phyloP scores from a whole-genome alignment of 2,888 invertebrate genomes.

The Priocnemis perturbator region DNA sequence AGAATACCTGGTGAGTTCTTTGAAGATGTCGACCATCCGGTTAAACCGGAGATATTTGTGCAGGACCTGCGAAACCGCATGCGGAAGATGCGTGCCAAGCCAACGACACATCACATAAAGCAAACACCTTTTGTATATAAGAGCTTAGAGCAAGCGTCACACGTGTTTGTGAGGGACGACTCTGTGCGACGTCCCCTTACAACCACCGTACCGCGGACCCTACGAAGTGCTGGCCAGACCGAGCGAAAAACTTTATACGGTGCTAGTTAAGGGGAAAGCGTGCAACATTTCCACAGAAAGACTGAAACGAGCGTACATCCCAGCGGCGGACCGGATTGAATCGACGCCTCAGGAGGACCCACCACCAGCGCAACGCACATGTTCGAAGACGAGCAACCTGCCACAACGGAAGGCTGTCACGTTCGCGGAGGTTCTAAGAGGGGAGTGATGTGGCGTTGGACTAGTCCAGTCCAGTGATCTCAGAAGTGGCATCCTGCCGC shows the following conservation, averaged over 20 bases:
- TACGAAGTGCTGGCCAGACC: not conserved
- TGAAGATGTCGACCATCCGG: not conserved
- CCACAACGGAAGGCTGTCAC: too few species aligned
- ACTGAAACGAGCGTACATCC: too few species aligned
- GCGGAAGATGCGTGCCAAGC: conserved; percentile 21
- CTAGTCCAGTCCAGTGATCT: too few species aligned
- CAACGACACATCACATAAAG: conserved; percentile 23
- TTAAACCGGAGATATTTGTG: conserved; percentile 16
- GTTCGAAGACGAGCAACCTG: too few species aligned
- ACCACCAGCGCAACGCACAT: too few species aligned
- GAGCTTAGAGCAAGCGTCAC: conserved; percentile 25
- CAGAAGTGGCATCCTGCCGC: too few species aligned
- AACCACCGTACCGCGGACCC: conserved; percentile 22
- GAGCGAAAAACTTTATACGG: not conserved
- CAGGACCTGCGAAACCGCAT: conserved; percentile 19
- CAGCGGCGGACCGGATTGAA: too few species aligned
- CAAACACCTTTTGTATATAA: conserved; percentile 28
- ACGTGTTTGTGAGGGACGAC: conserved; percentile 31
- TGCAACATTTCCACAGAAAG: too few species aligned
- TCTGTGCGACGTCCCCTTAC: conserved; percentile 21
- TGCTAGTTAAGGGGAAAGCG: not conserved
- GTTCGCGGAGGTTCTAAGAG: too few species aligned
- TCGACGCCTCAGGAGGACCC: too few species aligned
- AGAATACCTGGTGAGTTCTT: conserved; percentile 43
- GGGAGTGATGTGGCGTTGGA: too few species aligned